Evolutionary conservation across 1,140 invertebrate species (phyloP), one percentile per base, ranked within the genome.

Genomic region (Monomorium pharaonis): DNA sequence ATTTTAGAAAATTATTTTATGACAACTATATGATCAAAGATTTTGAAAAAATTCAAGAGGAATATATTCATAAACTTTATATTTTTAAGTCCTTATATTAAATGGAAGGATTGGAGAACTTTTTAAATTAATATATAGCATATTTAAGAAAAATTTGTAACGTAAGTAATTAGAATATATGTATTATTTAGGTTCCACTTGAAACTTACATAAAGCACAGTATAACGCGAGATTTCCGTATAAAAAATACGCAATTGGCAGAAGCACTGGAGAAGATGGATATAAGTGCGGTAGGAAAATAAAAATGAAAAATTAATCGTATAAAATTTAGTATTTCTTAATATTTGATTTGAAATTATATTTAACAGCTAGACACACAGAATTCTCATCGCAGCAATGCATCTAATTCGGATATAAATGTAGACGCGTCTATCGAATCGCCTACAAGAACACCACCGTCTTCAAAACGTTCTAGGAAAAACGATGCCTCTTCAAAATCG

Each of bases 211-310:
- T 96, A 3, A 96, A 96, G 76, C 94, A 94, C 74, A 96, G 96
- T 21, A 94, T 95, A 3, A 95, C 95, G 18, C 93, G 96, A 87
- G 96, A 96, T 92, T 96, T 96, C 78, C 94, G 95, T 89, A 95
- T 96, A 33, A 93, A 94, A 74, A 95, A 95, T n/a, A 87, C 91
- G 5, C 91, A 95, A 81, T 84, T 96, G 0, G 92, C 92, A 30
- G 94, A 96, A 86, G 95, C 94, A 30, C 91, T 96, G 12, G 95
- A 96, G 56, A 88, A 91, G 87, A 86, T 94, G 69, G 91, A 94
- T 47, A 69, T 81, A 0, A 95, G 92, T 83, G 47, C 87, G 84
- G 94, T 95, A 91, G 91, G 89, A 75, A 14, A 65, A 9, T n/a
- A 63, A 18, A 81, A 49, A 67, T 37, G 47, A 65, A 44, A 24